phyloP scores from a whole-genome alignment of 2,113 vertebrate species.

The Ammospiza caudacuta region DNA sequence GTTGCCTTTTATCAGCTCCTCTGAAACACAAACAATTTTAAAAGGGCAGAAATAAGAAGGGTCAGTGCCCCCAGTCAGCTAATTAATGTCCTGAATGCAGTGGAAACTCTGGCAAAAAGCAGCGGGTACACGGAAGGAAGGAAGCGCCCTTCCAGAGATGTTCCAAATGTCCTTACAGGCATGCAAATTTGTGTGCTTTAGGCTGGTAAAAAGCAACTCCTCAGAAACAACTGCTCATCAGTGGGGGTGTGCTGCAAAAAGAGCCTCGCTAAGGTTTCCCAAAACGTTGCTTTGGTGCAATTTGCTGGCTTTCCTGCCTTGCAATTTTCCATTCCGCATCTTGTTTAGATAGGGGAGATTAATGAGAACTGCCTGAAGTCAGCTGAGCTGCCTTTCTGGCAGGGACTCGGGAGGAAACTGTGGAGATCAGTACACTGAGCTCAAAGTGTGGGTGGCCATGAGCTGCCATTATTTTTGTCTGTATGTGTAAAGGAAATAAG shows the following conservation, averaged over 20 bases:
- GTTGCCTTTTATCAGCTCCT: not conserved
- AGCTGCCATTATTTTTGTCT: not conserved
- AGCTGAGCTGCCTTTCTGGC: constrained; percentile 30
- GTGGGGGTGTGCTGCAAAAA: not conserved
- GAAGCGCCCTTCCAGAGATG: not conserved
- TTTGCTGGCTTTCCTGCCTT: not conserved
- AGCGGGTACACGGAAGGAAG: not conserved
- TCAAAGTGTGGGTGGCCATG: not conserved
- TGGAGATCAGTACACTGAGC: constrained; percentile 29
- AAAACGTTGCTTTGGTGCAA: not conserved
- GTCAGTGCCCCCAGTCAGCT: not conserved
- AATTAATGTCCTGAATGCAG: constrained; percentile 17
- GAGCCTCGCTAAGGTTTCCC: not conserved
- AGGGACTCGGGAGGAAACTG: constrained; percentile 8
- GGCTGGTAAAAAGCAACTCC: not conserved
- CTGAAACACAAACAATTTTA: not conserved
- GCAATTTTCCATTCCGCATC: not conserved
- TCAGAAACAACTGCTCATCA: constrained; percentile 7
- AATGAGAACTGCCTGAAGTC: constrained; percentile 22
- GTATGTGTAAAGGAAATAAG: constrained; percentile 6
- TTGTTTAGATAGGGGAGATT: constrained; percentile 30
- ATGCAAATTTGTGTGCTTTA: not conserved
- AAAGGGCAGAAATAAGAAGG: not conserved
- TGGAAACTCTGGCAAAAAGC: not conserved
- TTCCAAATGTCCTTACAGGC: not conserved